A percentile compares a stretch with the other conserved stretches of the same genome.
Conservation (phyloP, 2,113 vertebrate species). For the Etheostoma spectabile region DNA sequence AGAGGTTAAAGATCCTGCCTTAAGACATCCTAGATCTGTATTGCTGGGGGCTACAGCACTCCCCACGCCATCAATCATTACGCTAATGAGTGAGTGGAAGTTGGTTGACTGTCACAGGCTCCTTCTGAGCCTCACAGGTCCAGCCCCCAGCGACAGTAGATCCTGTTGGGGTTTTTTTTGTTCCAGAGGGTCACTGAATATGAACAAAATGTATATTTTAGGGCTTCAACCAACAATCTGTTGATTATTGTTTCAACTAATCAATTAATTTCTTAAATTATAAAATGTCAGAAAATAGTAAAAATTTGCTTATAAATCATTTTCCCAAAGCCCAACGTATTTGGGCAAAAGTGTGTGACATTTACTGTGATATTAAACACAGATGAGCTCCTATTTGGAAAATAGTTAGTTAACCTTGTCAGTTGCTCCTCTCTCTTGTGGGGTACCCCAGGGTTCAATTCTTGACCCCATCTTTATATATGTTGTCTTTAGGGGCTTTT, state of each 20-base stretch:
- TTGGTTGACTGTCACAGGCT: slow-evolving; percentile 6
- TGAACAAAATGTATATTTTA: neutral
- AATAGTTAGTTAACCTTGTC: no score
- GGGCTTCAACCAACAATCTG: neutral
- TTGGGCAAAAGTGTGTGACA: no score
- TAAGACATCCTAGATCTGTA: slow-evolving; percentile 23
- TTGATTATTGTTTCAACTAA: neutral
- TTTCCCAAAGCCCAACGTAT: no score
- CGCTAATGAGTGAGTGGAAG: neutral
- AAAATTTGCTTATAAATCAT: neutral
- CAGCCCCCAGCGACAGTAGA: neutral
- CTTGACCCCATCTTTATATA: no score
- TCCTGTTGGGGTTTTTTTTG: neutral
- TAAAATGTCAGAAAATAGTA: neutral
- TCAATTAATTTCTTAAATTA: neutral
- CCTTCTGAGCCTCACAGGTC: neutral
- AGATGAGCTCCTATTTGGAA: no score
- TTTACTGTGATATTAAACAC: no score
- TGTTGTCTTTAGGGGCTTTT: no score
- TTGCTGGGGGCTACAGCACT: slow-evolving; percentile 13
- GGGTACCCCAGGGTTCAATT: no score
- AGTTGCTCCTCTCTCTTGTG: no score
- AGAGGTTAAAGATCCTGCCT: slow-evolving; percentile 45
- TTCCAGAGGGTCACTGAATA: neutral
- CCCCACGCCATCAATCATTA: slow-evolving; percentile 50